phyloP scores from a whole-genome alignment of 2,888 invertebrate species.

The Cistogaster globosa region DNA sequence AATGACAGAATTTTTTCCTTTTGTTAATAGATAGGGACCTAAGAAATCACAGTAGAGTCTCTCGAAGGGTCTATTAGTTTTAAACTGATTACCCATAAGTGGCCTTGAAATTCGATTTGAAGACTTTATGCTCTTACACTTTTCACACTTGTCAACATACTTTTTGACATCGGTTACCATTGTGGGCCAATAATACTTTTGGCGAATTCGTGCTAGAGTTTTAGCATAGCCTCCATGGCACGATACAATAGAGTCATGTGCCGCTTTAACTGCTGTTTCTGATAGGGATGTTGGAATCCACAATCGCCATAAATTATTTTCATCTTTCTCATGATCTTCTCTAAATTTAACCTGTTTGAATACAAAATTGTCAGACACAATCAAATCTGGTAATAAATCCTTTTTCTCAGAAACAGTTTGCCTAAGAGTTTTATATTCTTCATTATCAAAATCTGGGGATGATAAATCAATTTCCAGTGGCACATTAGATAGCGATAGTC shows the following conservation, averaged over 20 bases:
- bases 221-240: slow-evolving; percentile 39
- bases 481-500: no score
- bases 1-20: background rate
- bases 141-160: background rate
- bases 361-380: background rate
- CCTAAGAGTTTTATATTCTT: background rate
- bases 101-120: background rate
- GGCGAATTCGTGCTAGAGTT: slow-evolving; percentile 25
- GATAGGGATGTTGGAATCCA: background rate
- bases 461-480: background rate
- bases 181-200: slow-evolving; percentile 45
- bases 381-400: background rate
- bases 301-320: background rate
- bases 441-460: background rate
- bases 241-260: slow-evolving; percentile 20
- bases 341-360: background rate
- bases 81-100: background rate
- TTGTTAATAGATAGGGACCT: background rate
- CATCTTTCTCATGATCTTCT: background rate
- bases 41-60: background rate
- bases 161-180: slow-evolving; percentile 21
- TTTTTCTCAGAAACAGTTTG: background rate
- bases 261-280: background rate
- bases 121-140: background rate
- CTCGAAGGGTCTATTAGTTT: background rate